A percentile compares a stretch with the other conserved stretches of the same genome.
Conservation (phyloP, 53 echinoderm and acorn worm species). For the Luidia sarsii region DNA sequence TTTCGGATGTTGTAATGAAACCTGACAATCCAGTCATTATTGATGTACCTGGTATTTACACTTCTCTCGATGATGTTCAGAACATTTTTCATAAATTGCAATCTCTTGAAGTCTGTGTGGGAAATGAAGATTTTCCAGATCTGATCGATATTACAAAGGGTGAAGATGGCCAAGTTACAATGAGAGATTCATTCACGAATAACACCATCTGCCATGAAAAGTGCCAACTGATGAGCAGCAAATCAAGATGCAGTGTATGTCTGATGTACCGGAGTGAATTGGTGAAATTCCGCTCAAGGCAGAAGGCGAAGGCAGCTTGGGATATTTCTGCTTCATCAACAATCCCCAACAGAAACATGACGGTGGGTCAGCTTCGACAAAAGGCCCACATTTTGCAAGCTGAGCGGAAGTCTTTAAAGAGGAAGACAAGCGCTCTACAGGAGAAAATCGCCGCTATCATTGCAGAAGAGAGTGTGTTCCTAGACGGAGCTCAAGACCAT, state of each 20-base stretch:
- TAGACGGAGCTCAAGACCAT: not conserved
- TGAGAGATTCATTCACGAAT: not conserved
- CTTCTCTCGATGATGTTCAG: not conserved
- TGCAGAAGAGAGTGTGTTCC: not conserved
- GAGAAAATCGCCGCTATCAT: not conserved
- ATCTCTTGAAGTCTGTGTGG: not conserved
- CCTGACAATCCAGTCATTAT: not conserved
- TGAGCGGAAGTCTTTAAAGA: not conserved
- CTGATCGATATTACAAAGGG: not conserved
- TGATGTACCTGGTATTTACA: not conserved
- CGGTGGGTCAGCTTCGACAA: not conserved
- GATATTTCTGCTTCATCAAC: too few species aligned
- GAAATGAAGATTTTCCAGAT: constrained; percentile 21
- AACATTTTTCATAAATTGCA: not conserved
- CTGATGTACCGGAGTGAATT: constrained; percentile 24
- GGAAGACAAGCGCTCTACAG: not conserved
- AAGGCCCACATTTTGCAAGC: not conserved
- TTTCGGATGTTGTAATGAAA: not conserved
- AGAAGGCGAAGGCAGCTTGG: too few species aligned
- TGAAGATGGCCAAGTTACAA: not conserved
- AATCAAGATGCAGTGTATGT: constrained; percentile 1
- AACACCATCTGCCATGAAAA: constrained; percentile 8
- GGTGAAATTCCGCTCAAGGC: not conserved
- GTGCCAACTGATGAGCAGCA: not conserved
- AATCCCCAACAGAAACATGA: constrained; percentile 5